A percentile compares a stretch with the other conserved stretches of the same genome.
Evolutionary conservation across 2,888 invertebrate species (phyloP).

Genomic region (Thysanoteuthis rhombus): DNA sequence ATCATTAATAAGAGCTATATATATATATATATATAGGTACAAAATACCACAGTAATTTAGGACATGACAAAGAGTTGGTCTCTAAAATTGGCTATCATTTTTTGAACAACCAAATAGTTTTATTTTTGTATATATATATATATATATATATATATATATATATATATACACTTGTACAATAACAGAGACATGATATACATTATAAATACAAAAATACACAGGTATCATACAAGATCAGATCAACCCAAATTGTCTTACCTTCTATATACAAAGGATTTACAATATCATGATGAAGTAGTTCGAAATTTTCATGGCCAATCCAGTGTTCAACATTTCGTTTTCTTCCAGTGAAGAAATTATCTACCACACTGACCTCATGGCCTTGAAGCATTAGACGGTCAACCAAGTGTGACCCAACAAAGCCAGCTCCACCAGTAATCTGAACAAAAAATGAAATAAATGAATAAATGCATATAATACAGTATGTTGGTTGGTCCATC

Average conservation of each 20-base stretch:
- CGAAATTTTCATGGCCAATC: constrained; percentile 99
- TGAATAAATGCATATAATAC: not conserved
- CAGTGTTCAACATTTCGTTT: constrained; percentile 98
- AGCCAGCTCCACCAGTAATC: constrained; percentile 96
- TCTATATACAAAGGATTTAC: constrained; percentile 97
- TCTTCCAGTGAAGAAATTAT: constrained; percentile 97
- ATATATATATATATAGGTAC: too few species aligned
- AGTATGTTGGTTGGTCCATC: too few species aligned
- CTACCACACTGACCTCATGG: constrained; percentile 94
- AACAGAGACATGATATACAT: not conserved
- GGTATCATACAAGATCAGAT: not conserved
- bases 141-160: too few species aligned
- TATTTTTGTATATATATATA: too few species aligned
- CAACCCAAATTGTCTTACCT: constrained; percentile 75
- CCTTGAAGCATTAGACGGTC: constrained; percentile 94
- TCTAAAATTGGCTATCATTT: too few species aligned
- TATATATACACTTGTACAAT: too few species aligned
- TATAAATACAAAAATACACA: not conserved
- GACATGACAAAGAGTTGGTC: too few species aligned
- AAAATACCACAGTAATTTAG: too few species aligned
- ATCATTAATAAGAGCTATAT: constrained; percentile 24
- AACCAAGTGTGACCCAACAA: constrained; percentile 98
- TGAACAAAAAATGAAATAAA: constrained; percentile 61
- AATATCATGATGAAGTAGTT: constrained; percentile 97
- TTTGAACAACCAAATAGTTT: too few species aligned